phyloP scores from a whole-genome alignment of 2,797 vertebrate genomes.

The Pseudotriccus pelzelni region DNA sequence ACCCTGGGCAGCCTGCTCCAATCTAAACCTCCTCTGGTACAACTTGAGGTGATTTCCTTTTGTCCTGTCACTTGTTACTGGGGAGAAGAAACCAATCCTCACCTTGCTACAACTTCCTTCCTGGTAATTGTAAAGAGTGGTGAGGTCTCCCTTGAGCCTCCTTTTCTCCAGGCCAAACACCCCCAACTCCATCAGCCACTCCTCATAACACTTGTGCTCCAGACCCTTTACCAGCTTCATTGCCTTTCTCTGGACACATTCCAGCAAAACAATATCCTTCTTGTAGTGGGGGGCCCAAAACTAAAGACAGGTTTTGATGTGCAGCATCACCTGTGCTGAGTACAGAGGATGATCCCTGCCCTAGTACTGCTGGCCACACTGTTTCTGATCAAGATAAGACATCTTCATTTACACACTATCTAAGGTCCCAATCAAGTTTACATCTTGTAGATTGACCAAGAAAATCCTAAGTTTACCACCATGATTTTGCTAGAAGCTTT shows the following conservation, averaged over 20 bases:
- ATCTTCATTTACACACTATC: background rate
- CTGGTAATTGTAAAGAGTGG: background rate
- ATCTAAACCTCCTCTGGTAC: background rate
- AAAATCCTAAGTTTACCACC: background rate
- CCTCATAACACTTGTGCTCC: background rate
- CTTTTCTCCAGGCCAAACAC: background rate
- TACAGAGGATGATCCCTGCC: background rate
- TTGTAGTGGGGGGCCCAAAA: background rate
- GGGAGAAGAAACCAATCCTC: background rate
- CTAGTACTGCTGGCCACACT: background rate
- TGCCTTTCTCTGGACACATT: background rate
- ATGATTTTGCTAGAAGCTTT: background rate
- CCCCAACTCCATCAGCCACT: rapidly evolving
- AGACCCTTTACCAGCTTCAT: background rate
- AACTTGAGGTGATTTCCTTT: background rate
- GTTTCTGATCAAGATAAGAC: background rate
- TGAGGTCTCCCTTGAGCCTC: background rate
- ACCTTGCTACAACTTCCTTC: background rate
- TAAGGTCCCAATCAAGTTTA: background rate
- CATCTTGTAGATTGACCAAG: background rate
- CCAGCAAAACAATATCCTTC: background rate
- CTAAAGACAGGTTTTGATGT: background rate
- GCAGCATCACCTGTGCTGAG: background rate
- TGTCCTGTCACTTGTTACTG: background rate
- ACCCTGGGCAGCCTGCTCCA: background rate